Evolutionary conservation across 2,113 vertebrate species (phyloP), one percentile per base, ranked within the genome.

Genomic region (Gymnocephalus cernua): DNA sequence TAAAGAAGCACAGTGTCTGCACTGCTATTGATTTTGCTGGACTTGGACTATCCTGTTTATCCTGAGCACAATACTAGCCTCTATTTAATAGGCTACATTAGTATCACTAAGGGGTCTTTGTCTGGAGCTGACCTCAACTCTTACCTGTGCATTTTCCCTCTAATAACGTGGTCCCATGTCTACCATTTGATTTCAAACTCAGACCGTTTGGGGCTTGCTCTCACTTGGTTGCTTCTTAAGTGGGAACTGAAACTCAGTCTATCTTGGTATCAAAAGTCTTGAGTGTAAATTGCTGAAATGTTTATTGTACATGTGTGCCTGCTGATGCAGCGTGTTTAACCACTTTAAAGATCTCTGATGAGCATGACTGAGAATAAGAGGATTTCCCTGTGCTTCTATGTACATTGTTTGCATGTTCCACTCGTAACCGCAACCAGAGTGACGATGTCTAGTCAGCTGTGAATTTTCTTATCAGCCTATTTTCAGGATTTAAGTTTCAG

Each of bases 341-440:
- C 61, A 54, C 62, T 79, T 57, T 45, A 78, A 53, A 53, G n/a
- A 0, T 45, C 48, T 54, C 54, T 41, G 45, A 80, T 0, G 2
- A 16, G 38, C 86, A 59, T 85, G 77, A 80, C 63, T 38, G 79
- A 72, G 47, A 4, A 74, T 9, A 38, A 54, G 56, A 68, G 69
- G 6, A 45, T 56, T 57, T 59, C 69, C 25, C 63, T 6, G 14
- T 2, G 47, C 12, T 41, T 8, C 10, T 56, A 12, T 19, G 29
- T 21, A 57, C 14, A 21, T 1, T 25, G 25, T n/a, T 16, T 29
- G 7, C 32, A n/a, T 35, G 47, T 66, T 63, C 41, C 70, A 79
- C 82, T 85, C 54, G 16, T 57, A 51, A 27, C 7, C 63, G 53
- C 54, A 77, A 19, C 72, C 38, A 67, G 12, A 0, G 3, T 54